These are phyloP conservation scores for Athene noctua DNA, from an alignment of 2,113 vertebrate species.

Conservation along the genomic window DNA sequence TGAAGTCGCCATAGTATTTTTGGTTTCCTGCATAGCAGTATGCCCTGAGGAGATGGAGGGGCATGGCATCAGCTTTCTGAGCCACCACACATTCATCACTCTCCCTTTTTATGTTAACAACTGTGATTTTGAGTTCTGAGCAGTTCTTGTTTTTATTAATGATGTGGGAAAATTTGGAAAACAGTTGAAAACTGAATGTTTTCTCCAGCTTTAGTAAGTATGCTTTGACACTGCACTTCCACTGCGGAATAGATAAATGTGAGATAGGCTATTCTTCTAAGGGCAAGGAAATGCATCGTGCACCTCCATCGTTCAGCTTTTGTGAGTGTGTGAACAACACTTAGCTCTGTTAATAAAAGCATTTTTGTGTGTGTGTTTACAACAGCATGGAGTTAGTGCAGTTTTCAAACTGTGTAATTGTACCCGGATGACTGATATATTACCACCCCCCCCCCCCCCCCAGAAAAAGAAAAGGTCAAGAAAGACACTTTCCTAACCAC, in stretches of 20 bases:
- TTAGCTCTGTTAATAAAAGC: not conserved
- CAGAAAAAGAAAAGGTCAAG: not conserved
- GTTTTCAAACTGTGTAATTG: constrained; percentile 15
- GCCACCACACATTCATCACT: not conserved
- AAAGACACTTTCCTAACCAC: not conserved
- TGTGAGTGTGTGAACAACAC: not conserved
- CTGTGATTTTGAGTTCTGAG: not conserved
- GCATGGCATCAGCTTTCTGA: not conserved
- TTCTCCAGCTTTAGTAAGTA: not conserved
- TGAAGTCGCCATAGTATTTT: not conserved
- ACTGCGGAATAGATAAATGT: not conserved
- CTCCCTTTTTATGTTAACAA: not conserved
- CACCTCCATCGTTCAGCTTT: not conserved
- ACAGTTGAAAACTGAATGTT: not conserved
- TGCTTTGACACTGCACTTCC: not conserved
- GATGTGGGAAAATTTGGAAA: not conserved
- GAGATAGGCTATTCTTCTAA: not conserved
- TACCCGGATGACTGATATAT: constrained; percentile 4
- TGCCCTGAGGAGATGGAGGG: rapidly evolving
- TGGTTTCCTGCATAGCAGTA: not conserved
- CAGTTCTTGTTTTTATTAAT: not conserved
- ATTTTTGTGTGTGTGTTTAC: not conserved
- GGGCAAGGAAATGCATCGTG: not conserved
- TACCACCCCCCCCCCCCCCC: not conserved
- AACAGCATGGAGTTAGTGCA: not conserved